Conservation (phyloP, 2,888 invertebrate genomes). For the Leptopilina myrica region DNA sequence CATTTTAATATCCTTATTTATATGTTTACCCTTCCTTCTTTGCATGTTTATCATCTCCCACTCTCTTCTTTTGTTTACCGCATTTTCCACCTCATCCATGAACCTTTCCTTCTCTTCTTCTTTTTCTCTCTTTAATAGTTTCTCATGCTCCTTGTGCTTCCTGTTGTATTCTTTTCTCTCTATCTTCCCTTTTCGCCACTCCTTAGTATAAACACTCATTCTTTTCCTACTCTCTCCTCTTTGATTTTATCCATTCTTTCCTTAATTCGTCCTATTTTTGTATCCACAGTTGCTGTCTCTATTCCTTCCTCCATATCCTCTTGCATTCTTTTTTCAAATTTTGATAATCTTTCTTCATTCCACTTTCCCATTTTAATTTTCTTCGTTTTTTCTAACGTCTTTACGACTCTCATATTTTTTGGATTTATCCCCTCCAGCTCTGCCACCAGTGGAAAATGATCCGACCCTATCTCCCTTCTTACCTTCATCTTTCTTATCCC, state of each 20-base stretch:
- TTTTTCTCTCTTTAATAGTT: too few relatives aligned
- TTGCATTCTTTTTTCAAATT: too few relatives aligned
- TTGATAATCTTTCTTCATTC: not conserved
- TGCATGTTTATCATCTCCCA: too few relatives aligned
- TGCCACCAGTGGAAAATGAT: not conserved
- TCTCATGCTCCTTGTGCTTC: not conserved
- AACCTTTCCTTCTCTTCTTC: too few relatives aligned
- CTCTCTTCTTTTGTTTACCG: too few relatives aligned
- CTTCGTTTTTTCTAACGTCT: not conserved
- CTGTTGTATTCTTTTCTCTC: not conserved
- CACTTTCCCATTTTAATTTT: not conserved
- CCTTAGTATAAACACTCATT: not conserved
- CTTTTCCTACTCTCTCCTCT: not conserved
- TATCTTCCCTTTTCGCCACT: not conserved
- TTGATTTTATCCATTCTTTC: not conserved
- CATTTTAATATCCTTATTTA: too few relatives aligned
- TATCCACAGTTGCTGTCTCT: not conserved
- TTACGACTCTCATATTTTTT: not conserved
- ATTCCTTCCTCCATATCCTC: not conserved
- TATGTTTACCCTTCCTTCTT: too few relatives aligned
- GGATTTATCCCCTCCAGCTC: not conserved
- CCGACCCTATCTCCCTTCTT: not conserved
- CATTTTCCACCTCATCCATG: too few relatives aligned
- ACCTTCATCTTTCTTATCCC: not conserved
- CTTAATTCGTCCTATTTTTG: not conserved